Evolutionary conservation across 2,797 vertebrate genomes (phyloP).

Genomic region (Pangasius mekongensis): DNA sequence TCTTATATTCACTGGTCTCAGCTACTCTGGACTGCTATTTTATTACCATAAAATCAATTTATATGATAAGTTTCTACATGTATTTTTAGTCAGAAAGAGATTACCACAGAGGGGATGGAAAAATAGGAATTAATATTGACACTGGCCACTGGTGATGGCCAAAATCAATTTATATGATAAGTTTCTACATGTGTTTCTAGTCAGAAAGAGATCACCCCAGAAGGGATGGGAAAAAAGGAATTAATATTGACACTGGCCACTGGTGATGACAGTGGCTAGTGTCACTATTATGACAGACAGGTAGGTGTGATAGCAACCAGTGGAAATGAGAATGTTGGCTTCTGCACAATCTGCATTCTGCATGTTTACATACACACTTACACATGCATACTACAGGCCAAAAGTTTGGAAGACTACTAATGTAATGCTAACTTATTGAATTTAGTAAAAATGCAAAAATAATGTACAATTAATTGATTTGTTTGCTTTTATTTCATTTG

Average conservation of each 20-base stretch:
- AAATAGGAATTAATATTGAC: not conserved
- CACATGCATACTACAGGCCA: too few species aligned
- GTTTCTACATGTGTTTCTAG: slow-evolving; percentile 11
- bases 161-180: slow-evolving; percentile 42
- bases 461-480: not conserved
- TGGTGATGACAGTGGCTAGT: not conserved
- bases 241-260: not conserved
- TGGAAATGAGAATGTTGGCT: not conserved
- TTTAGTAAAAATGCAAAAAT: not conserved
- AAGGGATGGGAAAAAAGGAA: not conserved
- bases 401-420: too few species aligned
- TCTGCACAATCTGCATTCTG: not conserved
- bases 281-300: not conserved
- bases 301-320: not conserved
- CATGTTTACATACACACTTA: too few species aligned
- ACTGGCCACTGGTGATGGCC: not conserved
- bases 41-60: slow-evolving; percentile 45
- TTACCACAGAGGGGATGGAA: not conserved
- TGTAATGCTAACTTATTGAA: too few species aligned
- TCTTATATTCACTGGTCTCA: not conserved
- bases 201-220: not conserved
- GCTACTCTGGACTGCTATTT: not conserved
- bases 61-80: slow-evolving; percentile 31
- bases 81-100: not conserved
- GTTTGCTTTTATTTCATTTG: not conserved